Base-by-base conservation (phyloP, 2,888 invertebrate genomes). In the Deroplatys truncata region DNA sequence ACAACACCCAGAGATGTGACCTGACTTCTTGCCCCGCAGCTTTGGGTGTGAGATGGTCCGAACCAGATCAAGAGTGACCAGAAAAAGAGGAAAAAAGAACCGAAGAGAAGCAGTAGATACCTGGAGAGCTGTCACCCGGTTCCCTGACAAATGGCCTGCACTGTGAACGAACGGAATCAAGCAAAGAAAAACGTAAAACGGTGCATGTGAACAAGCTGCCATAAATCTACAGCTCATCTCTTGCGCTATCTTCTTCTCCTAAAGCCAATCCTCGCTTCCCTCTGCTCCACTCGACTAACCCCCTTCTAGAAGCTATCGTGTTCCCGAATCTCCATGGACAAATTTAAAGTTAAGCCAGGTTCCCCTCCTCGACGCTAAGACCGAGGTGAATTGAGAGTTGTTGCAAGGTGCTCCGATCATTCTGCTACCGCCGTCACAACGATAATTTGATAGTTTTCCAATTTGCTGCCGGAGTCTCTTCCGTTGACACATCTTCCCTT, bases 311-410 rank as follows among this genome's bases (percentile, higher is more conserved):
- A 28, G 56, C 56, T 72, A 72, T 72, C 56, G 56, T 20, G 20
- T 72, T 72, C 2, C 15, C 20, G 43, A 82, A 89, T 89, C 89
- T 82, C 89, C 16, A 86, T 8, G 86, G 86, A 89, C 89, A 89
- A 89, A 89, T 89, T 89, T 89, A 72, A 89, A 89, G 85, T 82
- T 83, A 89, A 89, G 89, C 89, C 56, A 72, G 16, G 56, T 72
- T 72, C 56, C 56, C 56, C 56, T 72, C 25, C 56, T 72, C 25
- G 20, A 5, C 56, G 56, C 56, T 72, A 72, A 72, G 56, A 72
- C 56, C 56, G 56, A 72, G 56, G 56, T 25, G 56, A 72, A 72
- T 72, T 72, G 56, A 72, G 56, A 72, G 56, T 89, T 82, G 43
- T 43, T 49, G 85, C 85, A 89, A 43, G 35, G 28, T 82, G 56